Percentiles rank a stretch among this genome's conserved stretches.
phyloP scores from a whole-genome alignment of 2,888 invertebrate species.

The Sesia bembeciformis region DNA sequence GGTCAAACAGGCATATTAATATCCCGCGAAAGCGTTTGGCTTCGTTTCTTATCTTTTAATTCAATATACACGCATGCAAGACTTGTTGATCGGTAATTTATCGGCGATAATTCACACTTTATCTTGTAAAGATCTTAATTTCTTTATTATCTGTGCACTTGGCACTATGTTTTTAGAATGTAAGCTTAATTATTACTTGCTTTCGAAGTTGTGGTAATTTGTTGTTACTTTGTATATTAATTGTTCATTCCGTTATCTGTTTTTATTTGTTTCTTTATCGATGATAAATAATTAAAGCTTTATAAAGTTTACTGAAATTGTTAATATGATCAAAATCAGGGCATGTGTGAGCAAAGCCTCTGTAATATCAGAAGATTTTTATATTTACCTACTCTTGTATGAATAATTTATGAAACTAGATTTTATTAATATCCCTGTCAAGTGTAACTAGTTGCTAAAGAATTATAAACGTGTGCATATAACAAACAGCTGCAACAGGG shows the following conservation, averaged over 20 bases:
- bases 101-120: conserved; percentile 41
- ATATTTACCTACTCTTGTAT: too few relatives aligned
- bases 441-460: not conserved
- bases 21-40: conserved; percentile 35
- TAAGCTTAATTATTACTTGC: conserved; percentile 17
- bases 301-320: not conserved
- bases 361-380: too few relatives aligned
- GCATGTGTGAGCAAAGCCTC: too few relatives aligned
- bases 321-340: too few relatives aligned
- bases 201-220: not conserved
- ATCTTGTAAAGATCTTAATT: conserved; percentile 51
- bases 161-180: conserved; percentile 16
- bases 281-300: not conserved
- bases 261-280: not conserved
- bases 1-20: conserved; percentile 47
- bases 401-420: too few relatives aligned
- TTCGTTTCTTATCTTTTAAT: conserved; percentile 58
- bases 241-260: not conserved
- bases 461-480: not conserved
- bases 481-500: conserved; percentile 5
- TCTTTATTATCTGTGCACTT: conserved; percentile 36
- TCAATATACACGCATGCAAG: conserved; percentile 53
- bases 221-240: not conserved
- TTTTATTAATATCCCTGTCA: too few relatives aligned
- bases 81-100: conserved; percentile 51